These are phyloP conservation scores for Eupithecia centaureata DNA, from an alignment of 2,888 invertebrate genomes.

Conservation along the genomic window DNA sequence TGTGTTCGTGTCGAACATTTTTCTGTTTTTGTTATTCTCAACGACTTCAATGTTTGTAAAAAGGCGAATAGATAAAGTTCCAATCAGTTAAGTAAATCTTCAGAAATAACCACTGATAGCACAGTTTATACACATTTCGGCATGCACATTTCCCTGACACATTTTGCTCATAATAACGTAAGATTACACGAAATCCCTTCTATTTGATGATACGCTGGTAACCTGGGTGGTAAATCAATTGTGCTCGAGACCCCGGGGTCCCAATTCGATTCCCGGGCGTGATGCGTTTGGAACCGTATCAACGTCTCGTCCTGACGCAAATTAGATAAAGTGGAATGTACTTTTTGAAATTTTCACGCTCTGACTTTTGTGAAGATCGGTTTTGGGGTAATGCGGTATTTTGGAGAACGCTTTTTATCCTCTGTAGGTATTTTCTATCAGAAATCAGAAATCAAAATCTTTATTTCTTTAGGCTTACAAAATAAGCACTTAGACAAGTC, in stretches of 20 bases:
- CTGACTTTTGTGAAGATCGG: slow-evolving; percentile 18
- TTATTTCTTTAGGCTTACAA: no score
- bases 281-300: slow-evolving; percentile 65
- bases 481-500: no score
- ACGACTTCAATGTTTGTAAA: neutral
- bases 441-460: no score
- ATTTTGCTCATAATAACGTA: slow-evolving; percentile 41
- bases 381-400: slow-evolving; percentile 17
- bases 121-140: no score
- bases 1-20: slow-evolving; percentile 8
- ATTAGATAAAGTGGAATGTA: slow-evolving; percentile 67
- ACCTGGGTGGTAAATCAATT: slow-evolving; percentile 79
- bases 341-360: slow-evolving; percentile 47
- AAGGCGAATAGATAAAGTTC: neutral
- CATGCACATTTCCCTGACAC: slow-evolving; percentile 33
- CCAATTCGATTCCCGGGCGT: slow-evolving; percentile 77
- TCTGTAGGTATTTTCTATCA: neutral
- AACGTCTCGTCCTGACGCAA: slow-evolving; percentile 60
- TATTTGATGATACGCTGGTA: slow-evolving; percentile 60
- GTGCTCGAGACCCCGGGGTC: slow-evolving; percentile 59
- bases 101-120: slow-evolving; percentile 18
- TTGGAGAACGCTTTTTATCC: neutral
- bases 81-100: neutral
- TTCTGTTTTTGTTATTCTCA: neutral
- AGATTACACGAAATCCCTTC: slow-evolving; percentile 48